Base-by-base conservation (phyloP, 2,113 vertebrate species). In the Perca flavescens region DNA sequence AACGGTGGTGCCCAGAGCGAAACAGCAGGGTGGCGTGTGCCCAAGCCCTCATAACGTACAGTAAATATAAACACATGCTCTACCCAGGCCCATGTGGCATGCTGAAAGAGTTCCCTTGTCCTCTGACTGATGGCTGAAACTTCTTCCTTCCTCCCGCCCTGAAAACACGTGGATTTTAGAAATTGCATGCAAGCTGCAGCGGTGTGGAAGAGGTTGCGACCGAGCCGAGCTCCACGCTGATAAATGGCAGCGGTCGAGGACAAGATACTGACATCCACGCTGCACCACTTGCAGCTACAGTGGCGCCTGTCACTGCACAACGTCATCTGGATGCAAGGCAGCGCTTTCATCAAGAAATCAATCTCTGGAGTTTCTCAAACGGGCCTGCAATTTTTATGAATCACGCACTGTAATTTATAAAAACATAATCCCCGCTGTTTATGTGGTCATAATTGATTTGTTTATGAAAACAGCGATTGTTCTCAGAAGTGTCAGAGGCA, bases 11-110 rank as follows among this genome's bases (percentile, higher is more conserved):
- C 90, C 88, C 79, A 82, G 78, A 86, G 90, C 82, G 79, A 91
- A 91, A 86, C 84, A 81, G 90, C 89, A 49, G 86, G 91, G 84
- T 87, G 88, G 88, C 81, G 43, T 68, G 73, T 50, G 86, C 79
- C 89, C 87, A 89, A 84, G 67, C 67, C 31, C 82, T 86, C 88
- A 91, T 84, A 88, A 86, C 81, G 54, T 88, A 92, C 92, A 86
- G 94, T 95, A 94, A 95, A 95, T 88, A 95, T 83, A 94, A 93
- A 95, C 94, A 94, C 88, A 94, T 94, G 93, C 88, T 78, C 79
- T 43, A 47, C 85, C 80, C 80, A 19, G 82, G 73, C 77, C 71
- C 72, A 68, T 82, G 84, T 66, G 76, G 62, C 74, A 47, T 12
- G 34, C 88, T 94, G 80, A 95, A 94, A 91, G 90, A 80, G 46